Evolutionary conservation across 2,888 invertebrate genomes (phyloP).

Genomic region (Elegia similella): DNA sequence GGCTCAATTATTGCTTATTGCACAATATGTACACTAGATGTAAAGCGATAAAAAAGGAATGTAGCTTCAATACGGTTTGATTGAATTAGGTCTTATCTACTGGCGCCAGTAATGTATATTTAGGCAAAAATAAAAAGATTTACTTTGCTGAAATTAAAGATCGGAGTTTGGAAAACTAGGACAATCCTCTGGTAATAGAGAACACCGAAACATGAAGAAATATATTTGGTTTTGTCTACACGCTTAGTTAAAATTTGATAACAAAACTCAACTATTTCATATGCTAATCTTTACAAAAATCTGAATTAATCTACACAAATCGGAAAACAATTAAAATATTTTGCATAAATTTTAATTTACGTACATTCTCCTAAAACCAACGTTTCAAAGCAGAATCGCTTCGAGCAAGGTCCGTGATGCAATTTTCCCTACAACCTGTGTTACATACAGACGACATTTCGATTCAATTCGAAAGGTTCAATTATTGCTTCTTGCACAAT

Average conservation of each 20-base stretch:
- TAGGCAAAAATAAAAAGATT: too few relatives aligned
- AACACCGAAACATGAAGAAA: too few relatives aligned
- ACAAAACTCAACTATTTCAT: background rate
- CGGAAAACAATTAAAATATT: background rate
- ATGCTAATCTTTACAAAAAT: background rate
- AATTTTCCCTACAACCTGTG: background rate
- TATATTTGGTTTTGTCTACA: too few relatives aligned
- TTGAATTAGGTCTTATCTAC: too few relatives aligned
- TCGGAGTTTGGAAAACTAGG: too few relatives aligned
- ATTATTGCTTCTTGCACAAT: background rate
- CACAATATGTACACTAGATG: background rate
- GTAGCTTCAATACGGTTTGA: too few relatives aligned
- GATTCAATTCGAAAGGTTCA: background rate
- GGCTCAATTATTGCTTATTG: background rate
- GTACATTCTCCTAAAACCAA: slow-evolving; percentile 16
- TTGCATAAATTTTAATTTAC: slow-evolving; percentile 13
- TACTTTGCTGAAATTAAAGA: too few relatives aligned
- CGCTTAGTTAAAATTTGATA: too few relatives aligned
- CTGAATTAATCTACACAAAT: background rate
- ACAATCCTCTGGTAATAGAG: too few relatives aligned
- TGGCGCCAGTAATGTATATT: too few relatives aligned
- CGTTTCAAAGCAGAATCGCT: slow-evolving; percentile 19
- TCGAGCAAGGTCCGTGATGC: slow-evolving; percentile 3
- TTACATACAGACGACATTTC: background rate
- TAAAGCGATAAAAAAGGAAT: too few relatives aligned